Evolutionary conservation across 2,888 invertebrate genomes (phyloP).

Genomic region (Daptonema setosum): DNA sequence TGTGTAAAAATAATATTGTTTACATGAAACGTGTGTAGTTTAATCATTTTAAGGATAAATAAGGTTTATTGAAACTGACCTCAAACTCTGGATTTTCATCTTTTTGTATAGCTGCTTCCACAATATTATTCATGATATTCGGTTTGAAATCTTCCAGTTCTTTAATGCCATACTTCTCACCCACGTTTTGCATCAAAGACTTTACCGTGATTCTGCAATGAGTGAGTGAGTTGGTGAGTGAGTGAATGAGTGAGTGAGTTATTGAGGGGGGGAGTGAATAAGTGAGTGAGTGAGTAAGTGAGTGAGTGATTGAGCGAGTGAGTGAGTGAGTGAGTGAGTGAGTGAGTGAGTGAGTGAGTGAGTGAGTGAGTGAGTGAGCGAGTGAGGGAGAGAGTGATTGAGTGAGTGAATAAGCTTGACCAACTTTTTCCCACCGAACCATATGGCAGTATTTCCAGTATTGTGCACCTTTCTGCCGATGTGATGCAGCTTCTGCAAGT

Average conservation of each 20-base stretch:
- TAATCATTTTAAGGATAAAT: neutral
- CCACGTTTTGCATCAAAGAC: neutral
- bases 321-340: neutral
- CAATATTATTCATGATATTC: neutral
- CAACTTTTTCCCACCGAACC: slow-evolving; percentile 1
- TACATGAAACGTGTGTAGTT: no score
- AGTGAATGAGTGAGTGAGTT: neutral
- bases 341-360: neutral
- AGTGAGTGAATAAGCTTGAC: neutral
- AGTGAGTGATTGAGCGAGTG: neutral
- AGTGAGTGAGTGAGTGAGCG: neutral
- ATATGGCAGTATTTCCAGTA: neutral
- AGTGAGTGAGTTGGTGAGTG: neutral
- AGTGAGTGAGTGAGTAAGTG: neutral
- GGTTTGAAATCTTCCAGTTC: neutral
- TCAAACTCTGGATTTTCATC: neutral
- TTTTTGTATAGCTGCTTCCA: neutral
- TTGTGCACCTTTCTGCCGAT: neutral
- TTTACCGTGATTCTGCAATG: neutral
- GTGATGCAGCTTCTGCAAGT: slow-evolving; percentile 1
- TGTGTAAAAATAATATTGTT: no score
- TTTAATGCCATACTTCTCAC: slow-evolving; percentile 1
- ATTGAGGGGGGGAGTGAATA: neutral
- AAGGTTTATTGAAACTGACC: neutral
- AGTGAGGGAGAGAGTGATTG: neutral